Evolutionary conservation across 2,888 invertebrate species (phyloP).

Genomic region (Philonicus albiceps): DNA sequence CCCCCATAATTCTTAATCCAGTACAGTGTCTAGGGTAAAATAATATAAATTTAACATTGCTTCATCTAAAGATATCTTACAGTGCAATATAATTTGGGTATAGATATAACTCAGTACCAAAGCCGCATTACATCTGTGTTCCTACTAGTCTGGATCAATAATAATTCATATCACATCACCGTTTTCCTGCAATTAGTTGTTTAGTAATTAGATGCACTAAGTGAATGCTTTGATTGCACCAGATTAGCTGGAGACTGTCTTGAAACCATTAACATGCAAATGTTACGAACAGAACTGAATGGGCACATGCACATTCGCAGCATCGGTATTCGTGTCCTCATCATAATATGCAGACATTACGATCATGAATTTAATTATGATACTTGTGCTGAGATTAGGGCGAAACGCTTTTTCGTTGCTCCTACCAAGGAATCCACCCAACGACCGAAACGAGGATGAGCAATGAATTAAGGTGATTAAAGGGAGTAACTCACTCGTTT

Average conservation of each 20-base stretch:
- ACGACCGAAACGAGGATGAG: background rate
- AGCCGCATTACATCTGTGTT: background rate
- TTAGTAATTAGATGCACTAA: constrained; percentile 35
- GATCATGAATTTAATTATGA: constrained; percentile 23
- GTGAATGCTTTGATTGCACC: constrained; percentile 24
- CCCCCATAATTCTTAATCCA: too few relatives aligned
- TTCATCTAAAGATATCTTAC: too few relatives aligned
- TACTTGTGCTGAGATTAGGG: background rate
- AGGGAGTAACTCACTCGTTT: background rate
- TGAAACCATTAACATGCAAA: constrained; percentile 34
- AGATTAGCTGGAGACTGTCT: background rate
- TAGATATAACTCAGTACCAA: background rate
- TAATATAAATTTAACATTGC: too few relatives aligned
- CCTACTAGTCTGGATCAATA: constrained; percentile 7
- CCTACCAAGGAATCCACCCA: background rate
- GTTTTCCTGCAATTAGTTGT: constrained; percentile 38
- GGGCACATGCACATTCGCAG: background rate
- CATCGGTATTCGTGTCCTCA: background rate
- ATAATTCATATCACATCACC: constrained; percentile 38
- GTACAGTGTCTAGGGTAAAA: too few relatives aligned
- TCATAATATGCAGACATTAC: background rate
- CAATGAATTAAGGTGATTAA: background rate
- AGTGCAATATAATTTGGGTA: background rate
- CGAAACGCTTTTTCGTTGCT: background rate
- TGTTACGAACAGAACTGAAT: background rate